Conservation (phyloP, 1,140 invertebrate species). For the Caerostris extrusa region DNA sequence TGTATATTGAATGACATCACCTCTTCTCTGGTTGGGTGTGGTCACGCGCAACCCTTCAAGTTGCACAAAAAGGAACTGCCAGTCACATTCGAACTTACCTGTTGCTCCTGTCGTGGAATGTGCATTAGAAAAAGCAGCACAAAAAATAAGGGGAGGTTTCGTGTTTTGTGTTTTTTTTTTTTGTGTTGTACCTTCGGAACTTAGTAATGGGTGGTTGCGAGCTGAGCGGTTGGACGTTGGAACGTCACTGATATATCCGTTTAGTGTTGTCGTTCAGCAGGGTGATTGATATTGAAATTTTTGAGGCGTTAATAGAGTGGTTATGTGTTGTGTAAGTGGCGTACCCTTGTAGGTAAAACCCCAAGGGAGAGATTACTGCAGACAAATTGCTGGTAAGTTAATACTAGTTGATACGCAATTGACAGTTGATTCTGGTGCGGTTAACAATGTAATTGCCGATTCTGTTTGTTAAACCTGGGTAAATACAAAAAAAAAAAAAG, state of each 20-base stretch:
- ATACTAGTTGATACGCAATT: no score
- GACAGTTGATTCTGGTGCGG: no score
- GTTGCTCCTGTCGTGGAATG: constrained; percentile 34
- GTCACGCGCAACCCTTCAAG: constrained; percentile 35
- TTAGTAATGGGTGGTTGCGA: neutral
- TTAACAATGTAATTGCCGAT: no score
- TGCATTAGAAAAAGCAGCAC: no score
- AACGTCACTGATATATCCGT: neutral
- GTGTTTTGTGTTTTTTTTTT: neutral
- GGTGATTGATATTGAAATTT: neutral
- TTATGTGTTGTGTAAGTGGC: neutral
- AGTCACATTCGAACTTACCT: constrained; percentile 47
- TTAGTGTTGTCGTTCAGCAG: neutral
- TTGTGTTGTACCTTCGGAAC: neutral
- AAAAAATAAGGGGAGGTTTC: neutral
- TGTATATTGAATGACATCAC: constrained; percentile 45
- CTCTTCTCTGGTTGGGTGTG: neutral
- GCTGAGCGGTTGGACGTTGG: neutral
- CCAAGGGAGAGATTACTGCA: neutral
- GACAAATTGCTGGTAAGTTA: no score
- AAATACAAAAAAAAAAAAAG: no score
- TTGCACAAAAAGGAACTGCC: constrained; percentile 50
- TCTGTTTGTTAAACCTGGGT: no score
- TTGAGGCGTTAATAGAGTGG: neutral
- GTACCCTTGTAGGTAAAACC: neutral